Percentiles rank a stretch among this genome's conserved stretches.
These are phyloP conservation scores for Hipparchia semele DNA, from an alignment of 2,888 invertebrate species.

Conservation along the genomic window DNA sequence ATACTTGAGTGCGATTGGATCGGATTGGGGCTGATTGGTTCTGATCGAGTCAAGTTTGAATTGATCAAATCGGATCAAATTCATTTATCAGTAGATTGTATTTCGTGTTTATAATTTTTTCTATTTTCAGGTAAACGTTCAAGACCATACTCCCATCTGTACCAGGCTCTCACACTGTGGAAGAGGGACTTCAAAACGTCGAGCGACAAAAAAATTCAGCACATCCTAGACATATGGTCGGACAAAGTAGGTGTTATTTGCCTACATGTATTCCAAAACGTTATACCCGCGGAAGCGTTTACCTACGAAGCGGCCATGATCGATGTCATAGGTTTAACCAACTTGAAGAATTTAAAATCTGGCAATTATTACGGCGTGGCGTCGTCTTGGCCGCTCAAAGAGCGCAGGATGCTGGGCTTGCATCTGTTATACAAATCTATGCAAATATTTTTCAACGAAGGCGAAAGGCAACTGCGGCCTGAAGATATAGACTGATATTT, in stretches of 20 bases:
- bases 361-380: slow-evolving; percentile 93
- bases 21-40: too few relatives aligned
- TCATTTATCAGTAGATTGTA: too few relatives aligned
- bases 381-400: slow-evolving; percentile 87
- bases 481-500: slow-evolving; percentile 82
- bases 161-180: slow-evolving; percentile 91
- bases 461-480: slow-evolving; percentile 93
- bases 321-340: slow-evolving; percentile 89
- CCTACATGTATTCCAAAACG: slow-evolving; percentile 94
- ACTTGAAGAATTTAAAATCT: slow-evolving; percentile 89
- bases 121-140: slow-evolving; percentile 85
- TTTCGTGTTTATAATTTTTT: not conserved
- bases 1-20: too few relatives aligned
- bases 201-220: slow-evolving; percentile 85
- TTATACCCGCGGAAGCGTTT: slow-evolving; percentile 95
- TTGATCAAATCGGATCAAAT: too few relatives aligned
- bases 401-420: slow-evolving; percentile 89
- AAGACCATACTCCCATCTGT: slow-evolving; percentile 95
- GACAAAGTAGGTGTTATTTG: slow-evolving; percentile 93
- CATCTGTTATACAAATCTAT: slow-evolving; percentile 91
- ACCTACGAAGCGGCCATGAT: slow-evolving; percentile 98
- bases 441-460: slow-evolving; percentile 92
- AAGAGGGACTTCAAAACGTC: slow-evolving; percentile 72
- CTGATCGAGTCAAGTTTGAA: too few relatives aligned
- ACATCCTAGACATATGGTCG: slow-evolving; percentile 95